Evolutionary conservation across 2,113 vertebrate species (phyloP).

Genomic region (Charadrius vociferus): DNA sequence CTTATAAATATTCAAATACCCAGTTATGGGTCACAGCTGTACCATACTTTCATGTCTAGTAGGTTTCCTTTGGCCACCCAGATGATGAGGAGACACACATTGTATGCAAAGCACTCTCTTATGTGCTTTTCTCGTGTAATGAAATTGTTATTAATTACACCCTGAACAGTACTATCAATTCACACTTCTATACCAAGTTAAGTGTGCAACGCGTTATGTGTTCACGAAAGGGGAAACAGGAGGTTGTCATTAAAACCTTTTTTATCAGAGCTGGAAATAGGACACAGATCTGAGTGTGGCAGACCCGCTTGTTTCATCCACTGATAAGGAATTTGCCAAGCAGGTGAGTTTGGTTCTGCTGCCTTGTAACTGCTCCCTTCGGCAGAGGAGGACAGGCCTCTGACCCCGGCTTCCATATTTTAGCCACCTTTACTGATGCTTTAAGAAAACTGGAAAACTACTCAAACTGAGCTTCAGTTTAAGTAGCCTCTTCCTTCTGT

Average conservation of each 20-base stretch:
- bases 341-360: background rate
- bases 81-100: background rate
- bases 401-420: background rate
- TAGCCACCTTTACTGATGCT: background rate
- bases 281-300: background rate
- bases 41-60: background rate
- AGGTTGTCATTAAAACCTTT: slow-evolving; percentile 15
- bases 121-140: background rate
- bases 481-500: background rate
- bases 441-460: background rate
- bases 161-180: background rate
- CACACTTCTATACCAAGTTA: background rate
- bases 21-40: background rate
- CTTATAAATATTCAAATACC: slow-evolving; percentile 1
- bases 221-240: background rate
- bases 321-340: background rate
- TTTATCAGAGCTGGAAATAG: slow-evolving; percentile 1
- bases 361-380: background rate
- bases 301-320: background rate
- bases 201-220: background rate
- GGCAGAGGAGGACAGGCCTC: background rate
- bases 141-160: background rate
- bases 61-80: background rate
- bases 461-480: background rate
- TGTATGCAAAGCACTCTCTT: background rate